A percentile compares a stretch with the other conserved stretches of the same genome.
Conservation (phyloP, 2,113 vertebrate species). For the Actenoides lindsayi region DNA sequence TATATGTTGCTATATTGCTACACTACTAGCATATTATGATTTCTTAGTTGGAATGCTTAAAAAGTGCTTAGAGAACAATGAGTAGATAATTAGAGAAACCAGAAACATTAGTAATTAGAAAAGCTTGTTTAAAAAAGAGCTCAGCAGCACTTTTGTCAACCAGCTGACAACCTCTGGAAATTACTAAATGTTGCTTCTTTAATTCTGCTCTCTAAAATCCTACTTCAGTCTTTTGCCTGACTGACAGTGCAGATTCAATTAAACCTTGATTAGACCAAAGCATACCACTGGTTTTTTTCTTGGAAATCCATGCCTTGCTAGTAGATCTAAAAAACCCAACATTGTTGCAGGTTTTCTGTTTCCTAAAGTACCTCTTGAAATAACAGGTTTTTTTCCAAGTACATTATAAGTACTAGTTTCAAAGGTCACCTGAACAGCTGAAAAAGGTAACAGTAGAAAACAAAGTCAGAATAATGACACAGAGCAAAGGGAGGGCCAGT, state of each 20-base stretch:
- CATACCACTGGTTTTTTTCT: background rate
- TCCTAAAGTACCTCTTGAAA: background rate
- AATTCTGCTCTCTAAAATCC: background rate
- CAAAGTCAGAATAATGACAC: background rate
- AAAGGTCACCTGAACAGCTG: background rate
- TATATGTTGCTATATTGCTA: background rate
- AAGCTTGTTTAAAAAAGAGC: constrained; percentile 1
- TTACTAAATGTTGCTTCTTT: background rate
- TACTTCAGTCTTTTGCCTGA: background rate
- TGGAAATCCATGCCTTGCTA: background rate
- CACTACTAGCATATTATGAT: background rate
- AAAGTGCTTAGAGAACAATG: background rate
- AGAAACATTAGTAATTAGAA: constrained; percentile 21
- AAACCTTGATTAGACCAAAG: background rate
- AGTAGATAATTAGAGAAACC: constrained; percentile 23
- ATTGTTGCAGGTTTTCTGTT: background rate
- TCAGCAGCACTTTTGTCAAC: background rate
- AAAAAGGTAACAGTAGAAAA: background rate
- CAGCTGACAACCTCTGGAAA: constrained; percentile 49
- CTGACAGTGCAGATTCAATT: constrained; percentile 31
- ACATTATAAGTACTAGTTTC: background rate
- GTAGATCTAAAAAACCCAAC: background rate
- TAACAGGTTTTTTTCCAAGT: background rate
- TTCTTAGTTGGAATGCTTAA: background rate
- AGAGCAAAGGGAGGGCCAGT: background rate